Evolutionary conservation across 2,888 invertebrate genomes (phyloP).

Genomic region (Fissipunctia ypsillon): DNA sequence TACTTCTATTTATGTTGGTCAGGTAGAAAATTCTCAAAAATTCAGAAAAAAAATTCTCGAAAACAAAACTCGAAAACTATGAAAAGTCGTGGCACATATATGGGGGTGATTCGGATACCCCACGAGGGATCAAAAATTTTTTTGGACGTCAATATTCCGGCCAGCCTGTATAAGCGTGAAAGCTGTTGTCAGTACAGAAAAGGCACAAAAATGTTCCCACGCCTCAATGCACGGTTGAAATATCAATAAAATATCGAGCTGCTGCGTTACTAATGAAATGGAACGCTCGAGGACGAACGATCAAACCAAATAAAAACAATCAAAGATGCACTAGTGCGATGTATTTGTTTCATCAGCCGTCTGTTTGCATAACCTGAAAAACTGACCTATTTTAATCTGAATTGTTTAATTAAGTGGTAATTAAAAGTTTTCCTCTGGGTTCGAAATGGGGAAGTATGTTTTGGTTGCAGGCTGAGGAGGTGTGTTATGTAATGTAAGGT

Average conservation of each 20-base stretch:
- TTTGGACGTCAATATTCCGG: too few relatives aligned
- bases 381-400: constrained; percentile 10
- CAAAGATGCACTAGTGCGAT: constrained; percentile 11
- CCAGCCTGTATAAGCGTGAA: too few relatives aligned
- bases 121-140: too few relatives aligned
- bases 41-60: too few relatives aligned
- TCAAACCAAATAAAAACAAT: constrained; percentile 22
- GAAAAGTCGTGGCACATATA: too few relatives aligned
- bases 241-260: constrained; percentile 20
- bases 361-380: constrained; percentile 32
- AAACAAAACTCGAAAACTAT: too few relatives aligned
- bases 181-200: too few relatives aligned
- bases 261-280: constrained; percentile 26
- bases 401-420: neutral
- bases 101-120: too few relatives aligned
- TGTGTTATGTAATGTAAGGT: neutral
- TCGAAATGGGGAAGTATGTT: neutral
- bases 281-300: constrained; percentile 9
- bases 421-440: constrained; percentile 4
- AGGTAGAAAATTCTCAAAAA: too few relatives aligned
- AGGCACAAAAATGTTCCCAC: constrained; percentile 3
- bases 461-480: too few relatives aligned
- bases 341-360: constrained; percentile 15
- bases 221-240: neutral
- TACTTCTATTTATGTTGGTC: too few relatives aligned